Conservation (phyloP, 1,140 invertebrate genomes). For the Colletes gigas region DNA sequence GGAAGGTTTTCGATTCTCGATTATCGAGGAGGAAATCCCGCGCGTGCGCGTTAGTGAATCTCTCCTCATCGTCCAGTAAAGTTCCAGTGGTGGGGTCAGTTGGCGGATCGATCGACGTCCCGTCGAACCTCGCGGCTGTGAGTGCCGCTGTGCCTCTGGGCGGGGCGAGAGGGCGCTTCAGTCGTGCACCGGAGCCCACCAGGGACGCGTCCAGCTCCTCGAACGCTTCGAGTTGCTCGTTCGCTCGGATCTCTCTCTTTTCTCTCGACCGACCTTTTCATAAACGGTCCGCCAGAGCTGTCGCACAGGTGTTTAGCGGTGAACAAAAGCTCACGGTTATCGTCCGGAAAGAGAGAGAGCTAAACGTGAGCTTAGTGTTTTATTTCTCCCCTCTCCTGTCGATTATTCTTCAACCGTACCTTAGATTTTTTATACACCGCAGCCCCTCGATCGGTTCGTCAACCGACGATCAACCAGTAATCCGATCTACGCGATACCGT, state of each 20-base stretch:
- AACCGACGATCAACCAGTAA: neutral
- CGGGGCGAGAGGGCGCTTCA: slow-evolving; percentile 78
- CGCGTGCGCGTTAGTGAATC: neutral
- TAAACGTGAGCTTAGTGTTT: neutral
- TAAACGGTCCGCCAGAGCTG: neutral
- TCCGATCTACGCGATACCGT: neutral
- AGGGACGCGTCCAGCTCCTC: slow-evolving; percentile 75
- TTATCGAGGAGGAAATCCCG: neutral
- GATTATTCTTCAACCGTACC: neutral
- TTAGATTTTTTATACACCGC: neutral
- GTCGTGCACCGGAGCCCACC: slow-evolving; percentile 62
- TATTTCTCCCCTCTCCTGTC: neutral
- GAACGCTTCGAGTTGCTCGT: slow-evolving; percentile 49
- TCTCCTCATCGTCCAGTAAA: neutral
- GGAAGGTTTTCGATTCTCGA: slow-evolving; percentile 2
- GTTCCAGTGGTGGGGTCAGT: slow-evolving; percentile 38
- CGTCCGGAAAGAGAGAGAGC: slow-evolving; percentile 1
- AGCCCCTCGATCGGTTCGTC: neutral
- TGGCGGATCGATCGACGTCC: slow-evolving; percentile 72
- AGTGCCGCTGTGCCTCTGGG: slow-evolving; percentile 64
- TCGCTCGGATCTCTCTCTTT: slow-evolving; percentile 52
- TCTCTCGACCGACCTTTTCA: slow-evolving; percentile 16
- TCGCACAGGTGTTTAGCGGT: neutral
- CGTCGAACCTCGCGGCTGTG: slow-evolving; percentile 35
- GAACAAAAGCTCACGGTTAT: slow-evolving; percentile 8